Evolutionary conservation across 2,888 invertebrate genomes (phyloP).

Genomic region (Tupiocoris notatus): DNA sequence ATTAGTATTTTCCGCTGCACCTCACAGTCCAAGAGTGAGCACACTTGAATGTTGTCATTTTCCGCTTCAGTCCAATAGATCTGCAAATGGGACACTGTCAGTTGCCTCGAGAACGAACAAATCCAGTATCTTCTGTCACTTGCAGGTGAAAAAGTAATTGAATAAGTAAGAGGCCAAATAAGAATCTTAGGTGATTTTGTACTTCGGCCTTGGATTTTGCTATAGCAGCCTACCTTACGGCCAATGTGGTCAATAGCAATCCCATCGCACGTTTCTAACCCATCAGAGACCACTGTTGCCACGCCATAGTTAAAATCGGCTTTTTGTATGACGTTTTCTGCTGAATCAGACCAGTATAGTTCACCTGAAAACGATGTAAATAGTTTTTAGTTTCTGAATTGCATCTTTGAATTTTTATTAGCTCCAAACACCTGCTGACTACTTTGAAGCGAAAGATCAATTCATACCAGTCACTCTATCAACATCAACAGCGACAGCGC

Average conservation of each 20-base stretch:
- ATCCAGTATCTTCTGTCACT: too few relatives aligned
- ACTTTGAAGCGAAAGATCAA: conserved; percentile 48
- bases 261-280: conserved; percentile 79
- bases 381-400: neutral
- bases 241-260: conserved; percentile 78
- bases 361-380: conserved; percentile 57
- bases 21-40: conserved; percentile 72
- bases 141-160: too few relatives aligned
- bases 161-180: too few relatives aligned
- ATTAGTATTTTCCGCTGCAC: conserved; percentile 67
- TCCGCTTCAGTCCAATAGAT: conserved; percentile 87
- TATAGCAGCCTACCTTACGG: conserved; percentile 61
- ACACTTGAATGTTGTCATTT: conserved; percentile 78
- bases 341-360: conserved; percentile 85
- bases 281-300: conserved; percentile 69
- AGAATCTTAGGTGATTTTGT: too few relatives aligned
- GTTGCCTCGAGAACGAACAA: too few relatives aligned
- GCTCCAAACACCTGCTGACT: too few relatives aligned
- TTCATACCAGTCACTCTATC: conserved; percentile 71
- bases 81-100: conserved; percentile 56
- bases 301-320: conserved; percentile 68
- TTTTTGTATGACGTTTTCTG: conserved; percentile 69
- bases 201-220: too few relatives aligned
- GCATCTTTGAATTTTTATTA: too few relatives aligned
- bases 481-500: conserved; percentile 79